Evolutionary conservation across 2,888 invertebrate species (phyloP).

Genomic region (Amphipyra tragopoginis): DNA sequence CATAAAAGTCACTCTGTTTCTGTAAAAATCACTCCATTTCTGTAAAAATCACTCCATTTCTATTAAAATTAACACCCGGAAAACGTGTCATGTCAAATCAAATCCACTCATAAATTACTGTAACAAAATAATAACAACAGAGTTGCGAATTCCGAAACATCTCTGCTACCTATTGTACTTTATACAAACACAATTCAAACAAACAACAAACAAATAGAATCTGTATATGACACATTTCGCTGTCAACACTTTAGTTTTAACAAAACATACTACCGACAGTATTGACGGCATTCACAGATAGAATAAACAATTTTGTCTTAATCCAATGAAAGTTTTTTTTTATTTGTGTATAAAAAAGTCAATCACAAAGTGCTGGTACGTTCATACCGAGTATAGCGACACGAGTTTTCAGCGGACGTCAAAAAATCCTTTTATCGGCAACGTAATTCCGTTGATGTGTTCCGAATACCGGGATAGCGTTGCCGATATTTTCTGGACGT

Average conservation of each 20-base stretch:
- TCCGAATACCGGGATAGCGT: constrained; percentile 23
- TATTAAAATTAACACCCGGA: too few species aligned
- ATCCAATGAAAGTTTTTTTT: constrained; percentile 43
- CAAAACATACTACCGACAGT: constrained; percentile 5
- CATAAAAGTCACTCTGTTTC: too few species aligned
- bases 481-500: constrained; percentile 3
- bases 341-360: constrained; percentile 30
- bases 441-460: constrained; percentile 41
- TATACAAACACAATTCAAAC: too few species aligned
- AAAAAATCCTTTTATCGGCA: constrained; percentile 46
- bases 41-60: too few species aligned
- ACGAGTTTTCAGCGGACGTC: constrained; percentile 24
- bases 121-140: too few species aligned
- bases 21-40: too few species aligned
- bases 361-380: constrained; percentile 37
- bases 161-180: too few species aligned
- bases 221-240: neutral
- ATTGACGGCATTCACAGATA: constrained; percentile 25
- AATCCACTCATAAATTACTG: too few species aligned
- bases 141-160: too few species aligned
- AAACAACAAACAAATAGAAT: too few species aligned
- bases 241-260: constrained; percentile 17
- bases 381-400: neutral
- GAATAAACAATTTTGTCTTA: constrained; percentile 48
- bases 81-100: too few species aligned